These are phyloP conservation scores for Alviniconcha marisindica DNA, from an alignment of 1,140 invertebrate genomes.

Conservation along the genomic window DNA sequence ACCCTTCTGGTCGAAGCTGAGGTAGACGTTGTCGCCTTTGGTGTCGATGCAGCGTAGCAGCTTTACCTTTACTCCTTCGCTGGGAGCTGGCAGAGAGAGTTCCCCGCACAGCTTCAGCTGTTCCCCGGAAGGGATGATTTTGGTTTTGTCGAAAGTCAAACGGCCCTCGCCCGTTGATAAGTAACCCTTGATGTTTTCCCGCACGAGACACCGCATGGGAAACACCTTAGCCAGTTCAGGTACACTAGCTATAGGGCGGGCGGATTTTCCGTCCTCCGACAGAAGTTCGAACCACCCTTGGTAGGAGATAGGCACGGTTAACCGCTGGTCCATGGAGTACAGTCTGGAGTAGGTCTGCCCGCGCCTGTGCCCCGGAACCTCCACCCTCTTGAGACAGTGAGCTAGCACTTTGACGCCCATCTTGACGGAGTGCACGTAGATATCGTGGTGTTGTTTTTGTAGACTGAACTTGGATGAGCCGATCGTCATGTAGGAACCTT, in stretches of 20 bases:
- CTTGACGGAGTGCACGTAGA: slow-evolving; percentile 89
- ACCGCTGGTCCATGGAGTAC: slow-evolving; percentile 71
- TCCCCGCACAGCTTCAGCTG: slow-evolving; percentile 87
- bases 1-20: slow-evolving; percentile 90
- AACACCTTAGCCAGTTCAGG: slow-evolving; percentile 86
- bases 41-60: slow-evolving; percentile 91
- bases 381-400: slow-evolving; percentile 94
- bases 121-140: slow-evolving; percentile 84
- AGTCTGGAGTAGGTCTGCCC: slow-evolving; percentile 76
- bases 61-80: slow-evolving; percentile 76
- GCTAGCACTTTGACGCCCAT: slow-evolving; percentile 88
- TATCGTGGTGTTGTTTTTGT: slow-evolving; percentile 81
- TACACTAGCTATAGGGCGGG: slow-evolving; percentile 92
- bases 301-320: slow-evolving; percentile 91
- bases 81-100: slow-evolving; percentile 77
- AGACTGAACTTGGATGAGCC: slow-evolving; percentile 87
- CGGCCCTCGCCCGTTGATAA: slow-evolving; percentile 77
- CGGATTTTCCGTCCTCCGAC: slow-evolving; percentile 93
- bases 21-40: slow-evolving; percentile 88
- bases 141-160: slow-evolving; percentile 81
- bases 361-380: slow-evolving; percentile 78
- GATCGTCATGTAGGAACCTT: slow-evolving; percentile 92
- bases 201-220: slow-evolving; percentile 88
- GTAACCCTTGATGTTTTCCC: slow-evolving; percentile 90
- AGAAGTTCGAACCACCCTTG: slow-evolving; percentile 95